Evolutionary conservation across 1,140 invertebrate species (phyloP), one percentile per base, ranked within the genome.

Genomic region (Drosophila suzukii): DNA sequence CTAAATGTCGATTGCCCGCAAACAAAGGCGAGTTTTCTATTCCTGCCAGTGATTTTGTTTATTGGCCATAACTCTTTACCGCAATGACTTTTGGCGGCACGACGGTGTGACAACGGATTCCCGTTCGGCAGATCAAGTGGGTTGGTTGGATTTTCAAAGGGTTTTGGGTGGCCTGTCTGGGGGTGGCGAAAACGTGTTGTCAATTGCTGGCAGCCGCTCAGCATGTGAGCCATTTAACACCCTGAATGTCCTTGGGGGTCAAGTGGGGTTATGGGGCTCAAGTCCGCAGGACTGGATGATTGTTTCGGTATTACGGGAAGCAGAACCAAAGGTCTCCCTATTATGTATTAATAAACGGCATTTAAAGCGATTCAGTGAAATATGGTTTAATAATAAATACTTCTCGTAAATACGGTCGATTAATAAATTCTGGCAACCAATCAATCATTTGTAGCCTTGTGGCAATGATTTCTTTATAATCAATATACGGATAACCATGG

Each of bases 31-130:
- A 39, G 61, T 63, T 66, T 60, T 62, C 70, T 66, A 83, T 76
- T 71, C 71, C 66, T 63, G 58, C 61, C 80, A 72, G 81, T 89
- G 84, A 89, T 89, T 89, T 81, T 71, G 85, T 89, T 89, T 89
- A 89, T 89, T 84, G 84, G 70, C 84, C 85, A 89, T 89, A 89
- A 89, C 84, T 89, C 84, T 89, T 89, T 89, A 75, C 73, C 74
- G 73, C 73, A 89, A 81, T 74, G 80, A 83, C 75, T 75, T 66
- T 71, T 32, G 59, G 51, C 51, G 49, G 63, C 51, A 49, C 51
- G 34, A 39, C 60, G 62, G 39, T 43, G 66, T 78, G 75, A 65
- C 75, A 77, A 71, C 65, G 47, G 59, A 39, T 39, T 38, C 39
- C 13, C 49, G 27, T 27, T n/a, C 27, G 43, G 38, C 66, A 24